Percentiles rank a stretch among this genome's conserved stretches.
Conservation (phyloP, 2,888 invertebrate genomes). For the Margaritifera margaritifera region DNA sequence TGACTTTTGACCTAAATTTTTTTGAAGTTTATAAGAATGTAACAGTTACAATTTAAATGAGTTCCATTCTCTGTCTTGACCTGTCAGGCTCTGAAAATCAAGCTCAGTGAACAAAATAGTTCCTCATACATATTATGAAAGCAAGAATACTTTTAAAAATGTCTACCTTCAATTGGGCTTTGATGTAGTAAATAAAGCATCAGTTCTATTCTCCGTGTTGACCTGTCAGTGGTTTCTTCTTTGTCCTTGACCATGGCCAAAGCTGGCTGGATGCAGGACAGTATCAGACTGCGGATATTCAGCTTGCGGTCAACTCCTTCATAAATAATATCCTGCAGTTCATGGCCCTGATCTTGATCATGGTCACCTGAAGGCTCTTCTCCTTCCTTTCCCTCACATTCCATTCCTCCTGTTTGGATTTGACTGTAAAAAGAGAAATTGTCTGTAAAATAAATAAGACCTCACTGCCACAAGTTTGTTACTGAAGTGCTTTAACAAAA, state of each 20-base stretch:
- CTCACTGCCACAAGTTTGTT: too few species aligned
- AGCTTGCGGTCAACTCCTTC: not conserved
- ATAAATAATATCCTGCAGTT: not conserved
- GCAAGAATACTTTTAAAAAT: too few species aligned
- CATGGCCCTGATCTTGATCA: constrained; percentile 2
- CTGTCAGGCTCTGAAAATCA: too few species aligned
- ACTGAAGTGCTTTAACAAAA: too few species aligned
- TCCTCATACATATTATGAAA: too few species aligned
- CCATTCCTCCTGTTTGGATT: not conserved
- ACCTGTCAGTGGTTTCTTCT: constrained; percentile 18
- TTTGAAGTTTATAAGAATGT: too few species aligned
- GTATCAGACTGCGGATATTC: constrained; percentile 22
- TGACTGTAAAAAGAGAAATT: too few species aligned
- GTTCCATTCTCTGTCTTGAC: too few species aligned
- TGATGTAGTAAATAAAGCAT: constrained; percentile 25
- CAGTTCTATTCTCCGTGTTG: constrained; percentile 42
- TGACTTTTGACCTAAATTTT: too few species aligned
- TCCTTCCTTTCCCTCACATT: not conserved
- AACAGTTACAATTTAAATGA: too few species aligned
- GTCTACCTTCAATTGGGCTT: constrained; percentile 7
- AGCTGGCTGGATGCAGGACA: constrained; percentile 44
- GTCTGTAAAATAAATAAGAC: too few species aligned
- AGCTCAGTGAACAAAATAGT: too few species aligned
- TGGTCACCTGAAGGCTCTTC: not conserved
- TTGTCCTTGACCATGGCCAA: constrained; percentile 49